Evolutionary conservation across 1,140 invertebrate genomes (phyloP).

Genomic region (Monochamus saltuarius): DNA sequence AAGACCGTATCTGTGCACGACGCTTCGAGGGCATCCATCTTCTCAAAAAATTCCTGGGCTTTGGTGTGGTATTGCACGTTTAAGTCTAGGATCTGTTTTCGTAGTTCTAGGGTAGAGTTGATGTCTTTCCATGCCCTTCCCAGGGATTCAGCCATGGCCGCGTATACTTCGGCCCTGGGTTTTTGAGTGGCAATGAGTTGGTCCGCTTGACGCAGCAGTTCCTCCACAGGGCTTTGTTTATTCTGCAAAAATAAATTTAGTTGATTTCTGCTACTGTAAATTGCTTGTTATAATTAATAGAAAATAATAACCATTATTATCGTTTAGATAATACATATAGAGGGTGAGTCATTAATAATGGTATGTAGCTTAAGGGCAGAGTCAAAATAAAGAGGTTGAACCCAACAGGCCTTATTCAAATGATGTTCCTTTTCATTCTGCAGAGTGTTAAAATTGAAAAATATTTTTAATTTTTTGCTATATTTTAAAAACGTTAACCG

Average conservation of each 20-base stretch:
- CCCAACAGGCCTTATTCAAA: no score
- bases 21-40: slow-evolving; percentile 68
- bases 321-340: no score
- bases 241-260: slow-evolving; percentile 60
- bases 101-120: slow-evolving; percentile 74
- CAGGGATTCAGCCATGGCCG: slow-evolving; percentile 88
- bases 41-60: slow-evolving; percentile 67
- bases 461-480: no score
- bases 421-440: no score
- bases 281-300: no score
- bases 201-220: slow-evolving; percentile 83
- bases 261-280: no score
- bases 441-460: no score
- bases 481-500: no score
- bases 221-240: slow-evolving; percentile 89
- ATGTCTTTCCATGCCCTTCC: slow-evolving; percentile 87
- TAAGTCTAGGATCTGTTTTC: slow-evolving; percentile 75
- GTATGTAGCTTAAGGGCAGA: no score
- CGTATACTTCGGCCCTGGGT: slow-evolving; percentile 77
- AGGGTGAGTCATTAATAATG: no score
- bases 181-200: slow-evolving; percentile 77
- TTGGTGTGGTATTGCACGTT: slow-evolving; percentile 73
- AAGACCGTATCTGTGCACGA: slow-evolving; percentile 64
- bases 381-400: no score
- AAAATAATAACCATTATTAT: no score